Evolutionary conservation across 2,888 invertebrate genomes (phyloP).

Genomic region (Chelonus formosanus): DNA sequence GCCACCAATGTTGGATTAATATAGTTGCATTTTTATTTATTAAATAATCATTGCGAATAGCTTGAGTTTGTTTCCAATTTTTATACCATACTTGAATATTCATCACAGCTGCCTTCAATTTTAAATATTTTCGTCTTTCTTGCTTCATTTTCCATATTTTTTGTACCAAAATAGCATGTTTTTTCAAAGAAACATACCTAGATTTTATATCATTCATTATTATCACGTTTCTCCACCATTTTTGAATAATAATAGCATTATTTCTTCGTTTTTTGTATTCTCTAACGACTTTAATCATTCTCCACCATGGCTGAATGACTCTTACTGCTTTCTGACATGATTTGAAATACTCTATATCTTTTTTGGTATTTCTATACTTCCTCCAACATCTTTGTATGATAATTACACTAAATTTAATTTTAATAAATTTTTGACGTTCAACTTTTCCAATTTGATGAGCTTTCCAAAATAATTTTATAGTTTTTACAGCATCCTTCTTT

Average conservation of each 20-base stretch:
- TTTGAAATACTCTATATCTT: constrained; percentile 33
- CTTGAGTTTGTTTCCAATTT: constrained; percentile 31
- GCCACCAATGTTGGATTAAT: constrained; percentile 57
- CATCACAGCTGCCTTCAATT: constrained; percentile 63
- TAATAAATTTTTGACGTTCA: constrained; percentile 58
- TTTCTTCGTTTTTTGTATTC: constrained; percentile 36
- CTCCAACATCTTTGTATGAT: constrained; percentile 65
- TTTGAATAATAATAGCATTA: constrained; percentile 44
- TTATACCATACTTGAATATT: constrained; percentile 68
- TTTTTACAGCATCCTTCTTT: constrained; percentile 56
- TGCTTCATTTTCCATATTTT: constrained; percentile 63
- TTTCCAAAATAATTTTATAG: constrained; percentile 51
- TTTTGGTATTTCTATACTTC: constrained; percentile 45
- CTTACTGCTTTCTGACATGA: constrained; percentile 35
- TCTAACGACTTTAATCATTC: constrained; percentile 35
- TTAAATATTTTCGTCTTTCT: constrained; percentile 42
- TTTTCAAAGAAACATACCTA: constrained; percentile 32
- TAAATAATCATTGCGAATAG: constrained; percentile 34
- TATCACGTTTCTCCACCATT: constrained; percentile 43
- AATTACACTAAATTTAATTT: constrained; percentile 55
- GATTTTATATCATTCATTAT: constrained; percentile 30
- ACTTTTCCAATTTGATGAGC: constrained; percentile 61
- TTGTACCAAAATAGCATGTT: constrained; percentile 54
- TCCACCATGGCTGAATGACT: constrained; percentile 52
- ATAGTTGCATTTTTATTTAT: constrained; percentile 34